Base-by-base conservation (phyloP, 2,888 invertebrate genomes). In the Caenorhabditis sp. region DNA sequence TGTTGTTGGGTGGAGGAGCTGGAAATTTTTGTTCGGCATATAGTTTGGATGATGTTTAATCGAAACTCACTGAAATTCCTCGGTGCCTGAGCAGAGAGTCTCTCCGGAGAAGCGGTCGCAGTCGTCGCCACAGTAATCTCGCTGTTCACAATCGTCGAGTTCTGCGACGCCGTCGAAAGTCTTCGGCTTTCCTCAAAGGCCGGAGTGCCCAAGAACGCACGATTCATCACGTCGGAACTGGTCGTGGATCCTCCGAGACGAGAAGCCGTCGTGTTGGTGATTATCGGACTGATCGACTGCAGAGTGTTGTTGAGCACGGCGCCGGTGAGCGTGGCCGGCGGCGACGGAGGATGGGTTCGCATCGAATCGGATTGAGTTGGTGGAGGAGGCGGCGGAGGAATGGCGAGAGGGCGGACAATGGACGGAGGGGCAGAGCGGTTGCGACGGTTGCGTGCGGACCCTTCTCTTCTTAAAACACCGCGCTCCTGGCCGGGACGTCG, bases 341-440 rank as follows among this genome's bases (percentile, higher is more conserved):
- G 66, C 5, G 74, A 59, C 15, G 74, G 74, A 7, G 74, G 74
- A 20, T 61, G 52, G 2, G 74, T 74, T 1, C 41, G 35, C 66
- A 74, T 66, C 1, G 74, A 74, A 17, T 53, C 53, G 9, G 15
- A 37, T 41, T 24, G 9, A 39, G 17, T n/a, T 13, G 26, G 20
- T 1, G 32, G 52, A 55, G 45, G 26, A n/a, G 27, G 43, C 13
- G 56, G 56, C n/a, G 32, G 43, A 1, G 20, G 13, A 6, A 27
- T 2, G 17, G 17, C 43, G 6, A 20, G 17, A 0, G 43, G 20
- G 7, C 20, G 5, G n/a, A n/a, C n/a, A n/a, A n/a, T n/a, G n/a
- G n/a, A n/a, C 9, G 61, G 61, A 39, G 26, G 35, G 30, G 35
- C 48, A 2, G 46, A 46, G 13, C 46, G 46, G n/a, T 24, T 1